Base-by-base conservation (phyloP, 1,140 invertebrate genomes). In the Bombus ignitus region DNA sequence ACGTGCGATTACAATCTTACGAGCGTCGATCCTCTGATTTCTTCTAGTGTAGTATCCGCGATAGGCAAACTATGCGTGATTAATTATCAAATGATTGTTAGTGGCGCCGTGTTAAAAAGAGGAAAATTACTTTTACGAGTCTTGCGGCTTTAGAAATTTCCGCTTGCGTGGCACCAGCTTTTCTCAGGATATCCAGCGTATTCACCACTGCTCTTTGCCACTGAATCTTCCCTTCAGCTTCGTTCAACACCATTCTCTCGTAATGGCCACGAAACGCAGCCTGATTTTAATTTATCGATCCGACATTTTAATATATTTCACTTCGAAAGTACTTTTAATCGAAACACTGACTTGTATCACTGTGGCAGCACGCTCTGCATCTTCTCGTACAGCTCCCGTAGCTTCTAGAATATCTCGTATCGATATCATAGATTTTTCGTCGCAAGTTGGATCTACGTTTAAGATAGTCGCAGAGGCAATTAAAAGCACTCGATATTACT, bases 181-280 rank as follows among this genome's bases (percentile, higher is more conserved):
- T 94, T 84, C 91, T 91, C 77, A 96, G 92, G 44, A 96, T 93
- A 22, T 93, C 77, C 73, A 95, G 92, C 0, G 96, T 95, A 39
- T 94, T 95, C 25, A 89, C 86, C 22, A 94, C 92, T 6, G 95
- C 95, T 82, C 93, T 92, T 85, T 95, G 92, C 95, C 95, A 96
- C 74, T 95, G 94, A 70, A 96, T 75, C 89, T 93, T 88, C 37
- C 93, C 92, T 87, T 90, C 87, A 80, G 92, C 65, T 89, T 94
- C 91, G 32, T 80, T 81, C 37, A 91, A 32, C 10, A 89, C 47
- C 89, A 94, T 92, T 75, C 86, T 90, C 68, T 94, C 83, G 82
- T 92, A 93, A 81, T 95, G 93, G 0, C 80, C 88, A 4, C 88
- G 88, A 47, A 90, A 90, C 15, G 89, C 88, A 15, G 76, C 62